Percentiles rank a stretch among this genome's conserved stretches.
Evolutionary conservation across 2,888 invertebrate species (phyloP).

Genomic region (Erebia epiphron): DNA sequence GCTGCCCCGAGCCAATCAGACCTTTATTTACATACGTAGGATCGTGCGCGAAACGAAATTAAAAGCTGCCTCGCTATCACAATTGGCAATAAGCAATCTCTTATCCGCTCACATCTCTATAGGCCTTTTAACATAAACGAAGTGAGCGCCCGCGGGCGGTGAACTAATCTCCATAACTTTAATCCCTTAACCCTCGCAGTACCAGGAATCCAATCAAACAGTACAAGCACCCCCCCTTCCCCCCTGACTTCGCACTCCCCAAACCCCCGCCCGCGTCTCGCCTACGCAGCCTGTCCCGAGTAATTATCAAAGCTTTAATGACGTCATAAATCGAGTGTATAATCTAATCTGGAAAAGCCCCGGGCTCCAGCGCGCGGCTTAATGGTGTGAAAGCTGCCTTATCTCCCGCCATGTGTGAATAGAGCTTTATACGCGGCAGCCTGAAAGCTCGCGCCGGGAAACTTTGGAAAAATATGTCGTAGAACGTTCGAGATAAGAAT

Average conservation of each 20-base stretch:
- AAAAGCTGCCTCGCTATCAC: constrained; percentile 75
- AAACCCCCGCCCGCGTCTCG: constrained; percentile 59
- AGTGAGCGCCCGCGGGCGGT: constrained; percentile 77
- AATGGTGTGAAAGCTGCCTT: constrained; percentile 84
- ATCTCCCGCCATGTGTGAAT: constrained; percentile 83
- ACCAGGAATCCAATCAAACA: constrained; percentile 83
- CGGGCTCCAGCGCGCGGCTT: constrained; percentile 81
- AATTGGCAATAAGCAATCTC: constrained; percentile 82
- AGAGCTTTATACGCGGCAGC: constrained; percentile 81
- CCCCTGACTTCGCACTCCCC: constrained; percentile 48
- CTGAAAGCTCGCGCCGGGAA: constrained; percentile 82
- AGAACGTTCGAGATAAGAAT: constrained; percentile 82
- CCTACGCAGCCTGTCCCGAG: constrained; percentile 84
- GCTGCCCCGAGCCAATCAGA: constrained; percentile 43
- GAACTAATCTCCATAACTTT: constrained; percentile 83
- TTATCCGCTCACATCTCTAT: constrained; percentile 80
- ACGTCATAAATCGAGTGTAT: constrained; percentile 84
- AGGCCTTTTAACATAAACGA: constrained; percentile 80
- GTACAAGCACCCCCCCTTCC: constrained; percentile 73
- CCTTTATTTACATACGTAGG: constrained; percentile 45
- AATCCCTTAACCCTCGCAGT: constrained; percentile 81
- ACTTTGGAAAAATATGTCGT: constrained; percentile 83
- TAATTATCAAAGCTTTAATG: constrained; percentile 85
- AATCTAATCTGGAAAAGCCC: constrained; percentile 85
- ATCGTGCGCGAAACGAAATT: constrained; percentile 63